A percentile compares a stretch with the other conserved stretches of the same genome.
phyloP scores from a whole-genome alignment of 2,888 invertebrate genomes.

The Aelia acuminata region DNA sequence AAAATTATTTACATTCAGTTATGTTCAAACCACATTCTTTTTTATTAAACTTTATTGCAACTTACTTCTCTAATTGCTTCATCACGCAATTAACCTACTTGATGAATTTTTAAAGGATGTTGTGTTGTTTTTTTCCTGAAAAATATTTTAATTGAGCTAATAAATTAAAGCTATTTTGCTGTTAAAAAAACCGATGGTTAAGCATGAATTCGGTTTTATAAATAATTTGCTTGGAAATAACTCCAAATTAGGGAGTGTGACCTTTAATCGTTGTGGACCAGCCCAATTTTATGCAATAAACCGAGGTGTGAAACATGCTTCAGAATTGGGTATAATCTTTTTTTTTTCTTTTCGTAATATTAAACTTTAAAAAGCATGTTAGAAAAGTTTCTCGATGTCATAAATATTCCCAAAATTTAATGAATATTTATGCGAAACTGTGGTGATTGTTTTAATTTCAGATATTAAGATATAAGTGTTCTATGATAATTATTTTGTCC shows the following conservation, averaged over 20 bases:
- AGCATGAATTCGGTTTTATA: background rate
- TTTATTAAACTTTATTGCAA: background rate
- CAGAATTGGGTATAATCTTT: background rate
- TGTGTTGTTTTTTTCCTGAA: background rate
- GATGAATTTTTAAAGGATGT: background rate
- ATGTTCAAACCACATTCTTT: background rate
- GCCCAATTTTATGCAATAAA: constrained; percentile 19
- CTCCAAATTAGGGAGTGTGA: constrained; percentile 29
- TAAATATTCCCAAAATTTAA: background rate
- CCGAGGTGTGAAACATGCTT: constrained; percentile 33
- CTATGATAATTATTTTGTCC: too few relatives aligned
- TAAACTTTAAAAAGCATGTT: background rate
- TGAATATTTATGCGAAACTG: background rate
- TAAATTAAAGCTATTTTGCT: background rate
- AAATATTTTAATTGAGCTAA: background rate
- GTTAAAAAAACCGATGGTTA: background rate
- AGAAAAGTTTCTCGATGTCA: background rate
- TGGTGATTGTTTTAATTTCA: background rate
- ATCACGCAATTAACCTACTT: background rate
- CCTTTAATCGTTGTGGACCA: background rate
- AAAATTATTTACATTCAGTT: background rate
- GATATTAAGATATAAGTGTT: background rate
- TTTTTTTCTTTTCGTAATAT: background rate
- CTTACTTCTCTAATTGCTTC: background rate
- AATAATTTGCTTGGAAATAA: background rate